Percentiles rank a stretch among this genome's conserved stretches.
phyloP scores from a whole-genome alignment of 2,113 vertebrate species.

The Cyanoderma ruficeps region DNA sequence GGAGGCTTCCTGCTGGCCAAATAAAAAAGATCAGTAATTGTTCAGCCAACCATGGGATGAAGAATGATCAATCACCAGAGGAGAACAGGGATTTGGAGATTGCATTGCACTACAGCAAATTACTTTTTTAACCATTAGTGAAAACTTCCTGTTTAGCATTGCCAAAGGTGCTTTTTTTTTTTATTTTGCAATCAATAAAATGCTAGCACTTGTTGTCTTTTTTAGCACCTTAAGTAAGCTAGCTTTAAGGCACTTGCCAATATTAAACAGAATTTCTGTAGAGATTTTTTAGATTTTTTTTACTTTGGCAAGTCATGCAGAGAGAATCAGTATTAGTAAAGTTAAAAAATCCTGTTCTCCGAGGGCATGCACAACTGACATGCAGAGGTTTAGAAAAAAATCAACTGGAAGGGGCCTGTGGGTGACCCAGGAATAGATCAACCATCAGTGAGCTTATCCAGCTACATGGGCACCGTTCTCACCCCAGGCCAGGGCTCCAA shows the following conservation, averaged over 20 bases:
- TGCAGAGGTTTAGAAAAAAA: neutral
- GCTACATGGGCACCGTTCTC: neutral
- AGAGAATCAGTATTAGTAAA: neutral
- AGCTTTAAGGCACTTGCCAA: neutral
- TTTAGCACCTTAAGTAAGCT: neutral
- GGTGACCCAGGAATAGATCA: neutral
- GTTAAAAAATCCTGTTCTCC: neutral
- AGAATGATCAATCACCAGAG: neutral
- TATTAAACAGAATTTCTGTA: neutral
- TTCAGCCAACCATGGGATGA: neutral
- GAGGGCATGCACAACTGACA: neutral
- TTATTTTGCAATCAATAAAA: neutral
- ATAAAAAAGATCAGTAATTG: neutral
- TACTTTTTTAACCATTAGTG: neutral
- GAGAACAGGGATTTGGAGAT: neutral
- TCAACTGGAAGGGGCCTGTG: neutral
- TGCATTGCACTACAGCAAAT: neutral
- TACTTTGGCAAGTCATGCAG: neutral
- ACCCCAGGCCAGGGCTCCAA: neutral
- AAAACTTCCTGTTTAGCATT: neutral
- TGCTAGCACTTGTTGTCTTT: rapidly evolving
- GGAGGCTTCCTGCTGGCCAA: neutral
- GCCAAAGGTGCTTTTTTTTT: neutral
- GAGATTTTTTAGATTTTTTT: neutral
- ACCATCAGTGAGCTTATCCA: neutral